These are phyloP conservation scores for Noctua comes DNA, from an alignment of 2,888 invertebrate genomes.

Conservation along the genomic window DNA sequence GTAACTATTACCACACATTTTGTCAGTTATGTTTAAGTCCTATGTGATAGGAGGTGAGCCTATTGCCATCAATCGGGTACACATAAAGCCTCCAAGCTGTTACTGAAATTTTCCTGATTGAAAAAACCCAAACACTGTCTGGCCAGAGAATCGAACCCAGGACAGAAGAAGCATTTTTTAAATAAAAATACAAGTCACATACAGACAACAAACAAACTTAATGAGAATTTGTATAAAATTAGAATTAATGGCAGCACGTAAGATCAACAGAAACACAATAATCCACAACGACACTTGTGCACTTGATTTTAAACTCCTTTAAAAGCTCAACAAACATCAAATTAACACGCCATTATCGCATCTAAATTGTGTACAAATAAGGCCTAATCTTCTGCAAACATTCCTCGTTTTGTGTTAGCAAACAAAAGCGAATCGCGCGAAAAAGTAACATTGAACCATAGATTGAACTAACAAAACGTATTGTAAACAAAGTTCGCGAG, in stretches of 20 bases:
- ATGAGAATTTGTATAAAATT: not conserved
- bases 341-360: constrained; percentile 43
- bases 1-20: not conserved
- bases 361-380: constrained; percentile 50
- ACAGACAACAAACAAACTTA: not conserved
- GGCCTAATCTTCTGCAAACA: constrained; percentile 57
- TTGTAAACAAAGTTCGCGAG: constrained; percentile 57
- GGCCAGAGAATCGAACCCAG: not conserved
- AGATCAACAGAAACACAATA: constrained; percentile 5
- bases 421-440: constrained; percentile 57
- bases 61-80: not conserved
- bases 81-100: not conserved
- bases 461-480: constrained; percentile 57
- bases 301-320: not conserved
- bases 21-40: not conserved
- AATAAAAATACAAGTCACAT: not conserved
- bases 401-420: constrained; percentile 48
- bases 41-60: not conserved
- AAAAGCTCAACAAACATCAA: constrained; percentile 14
- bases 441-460: constrained; percentile 57
- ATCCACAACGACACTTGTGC: constrained; percentile 3
- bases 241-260: constrained; percentile 4
- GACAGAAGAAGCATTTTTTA: not conserved
- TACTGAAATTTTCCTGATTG: not conserved
- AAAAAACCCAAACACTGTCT: not conserved